Evolutionary conservation across 2,888 invertebrate genomes (phyloP).

Genomic region (Dryadula phaetusa): DNA sequence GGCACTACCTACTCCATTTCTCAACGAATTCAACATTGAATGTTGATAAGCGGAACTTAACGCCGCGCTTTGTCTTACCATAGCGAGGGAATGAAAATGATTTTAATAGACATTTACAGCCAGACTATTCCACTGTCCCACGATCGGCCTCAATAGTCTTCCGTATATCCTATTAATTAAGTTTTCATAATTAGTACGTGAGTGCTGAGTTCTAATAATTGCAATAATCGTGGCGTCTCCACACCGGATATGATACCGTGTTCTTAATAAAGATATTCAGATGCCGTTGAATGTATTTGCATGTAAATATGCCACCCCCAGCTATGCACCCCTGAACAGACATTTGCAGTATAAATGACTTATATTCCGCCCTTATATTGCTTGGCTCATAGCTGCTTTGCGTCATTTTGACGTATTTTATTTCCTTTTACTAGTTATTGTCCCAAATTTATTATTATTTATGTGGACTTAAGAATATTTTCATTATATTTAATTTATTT

Average conservation of each 20-base stretch:
- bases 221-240: slow-evolving; percentile 4
- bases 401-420: not conserved
- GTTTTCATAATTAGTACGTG: not conserved
- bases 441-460: not conserved
- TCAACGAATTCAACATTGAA: too few species aligned
- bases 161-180: not conserved
- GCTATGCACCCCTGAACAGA: slow-evolving; percentile 32
- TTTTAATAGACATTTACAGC: not conserved
- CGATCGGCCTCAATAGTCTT: too few species aligned
- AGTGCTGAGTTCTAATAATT: not conserved
- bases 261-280: slow-evolving; percentile 20
- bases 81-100: not conserved
- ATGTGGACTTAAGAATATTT: too few species aligned
- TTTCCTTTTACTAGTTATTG: not conserved
- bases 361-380: not conserved
- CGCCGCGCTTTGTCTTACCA: not conserved
- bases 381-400: not conserved
- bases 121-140: too few species aligned
- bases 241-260: slow-evolving; percentile 9
- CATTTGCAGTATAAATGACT: slow-evolving; percentile 50
- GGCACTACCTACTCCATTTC: too few species aligned
- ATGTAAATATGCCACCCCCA: slow-evolving; percentile 21
- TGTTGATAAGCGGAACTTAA: too few species aligned
- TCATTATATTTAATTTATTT: too few species aligned
- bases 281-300: slow-evolving; percentile 32